Percentiles rank a stretch among this genome's conserved stretches.
Conservation (phyloP, 2,113 vertebrate species). For the Xyrauchen texanus region DNA sequence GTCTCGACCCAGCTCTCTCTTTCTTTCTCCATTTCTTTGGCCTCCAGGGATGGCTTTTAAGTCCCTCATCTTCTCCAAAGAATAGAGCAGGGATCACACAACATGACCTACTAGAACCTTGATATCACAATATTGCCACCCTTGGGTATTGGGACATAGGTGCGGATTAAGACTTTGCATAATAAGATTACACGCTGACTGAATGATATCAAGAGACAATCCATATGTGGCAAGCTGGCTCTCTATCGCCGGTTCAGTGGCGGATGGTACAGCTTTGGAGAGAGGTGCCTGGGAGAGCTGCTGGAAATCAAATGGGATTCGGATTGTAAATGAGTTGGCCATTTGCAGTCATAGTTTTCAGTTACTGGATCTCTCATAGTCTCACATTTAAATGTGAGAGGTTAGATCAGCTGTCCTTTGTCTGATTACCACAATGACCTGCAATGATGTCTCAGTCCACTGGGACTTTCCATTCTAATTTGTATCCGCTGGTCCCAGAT, state of each 20-base stretch:
- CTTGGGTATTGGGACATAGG: slow-evolving; percentile 85
- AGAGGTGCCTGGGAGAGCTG: slow-evolving; percentile 57
- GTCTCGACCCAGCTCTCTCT: slow-evolving; percentile 78
- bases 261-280: slow-evolving; percentile 35
- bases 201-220: slow-evolving; percentile 93
- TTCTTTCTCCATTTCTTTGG: slow-evolving; percentile 79
- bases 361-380: slow-evolving; percentile 81
- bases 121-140: slow-evolving; percentile 93
- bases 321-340: slow-evolving; percentile 84
- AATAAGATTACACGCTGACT: slow-evolving; percentile 96
- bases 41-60: slow-evolving; percentile 87
- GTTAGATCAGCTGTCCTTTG: slow-evolving; percentile 76
- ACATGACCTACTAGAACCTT: slow-evolving; percentile 80
- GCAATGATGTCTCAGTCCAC: slow-evolving; percentile 51
- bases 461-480: slow-evolving; percentile 1
- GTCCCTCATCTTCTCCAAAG: slow-evolving; percentile 90
- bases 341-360: slow-evolving; percentile 75
- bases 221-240: slow-evolving; percentile 88
- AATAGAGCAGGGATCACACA: slow-evolving; percentile 92
- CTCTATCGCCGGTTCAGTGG: slow-evolving; percentile 71
- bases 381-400: slow-evolving; percentile 72
- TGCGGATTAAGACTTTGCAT: slow-evolving; percentile 95
- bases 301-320: slow-evolving; percentile 85
- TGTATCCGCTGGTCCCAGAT: slow-evolving; percentile 1
- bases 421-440: slow-evolving; percentile 67